Conservation (phyloP, 2,113 vertebrate genomes). For the Trichechus manatus region DNA sequence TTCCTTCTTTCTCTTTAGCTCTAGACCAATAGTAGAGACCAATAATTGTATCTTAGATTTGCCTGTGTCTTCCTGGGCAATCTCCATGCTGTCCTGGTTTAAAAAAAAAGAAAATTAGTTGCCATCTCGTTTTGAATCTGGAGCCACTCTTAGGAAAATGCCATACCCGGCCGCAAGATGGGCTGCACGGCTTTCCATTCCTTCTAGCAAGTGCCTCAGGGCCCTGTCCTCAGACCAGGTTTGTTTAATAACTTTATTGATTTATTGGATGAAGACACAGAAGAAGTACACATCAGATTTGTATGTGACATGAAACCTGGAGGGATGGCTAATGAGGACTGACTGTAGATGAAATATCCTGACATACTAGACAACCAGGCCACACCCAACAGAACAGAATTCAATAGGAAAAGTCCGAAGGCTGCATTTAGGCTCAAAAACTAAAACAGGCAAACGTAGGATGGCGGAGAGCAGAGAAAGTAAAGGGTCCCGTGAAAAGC, state of each 20-base stretch:
- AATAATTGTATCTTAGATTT: no score
- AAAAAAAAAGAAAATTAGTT: background rate
- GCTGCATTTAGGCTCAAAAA: background rate
- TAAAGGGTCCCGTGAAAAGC: background rate
- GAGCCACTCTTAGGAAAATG: background rate
- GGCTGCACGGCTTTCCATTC: background rate
- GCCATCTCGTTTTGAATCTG: background rate
- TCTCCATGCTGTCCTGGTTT: rapidly evolving
- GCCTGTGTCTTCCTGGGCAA: background rate
- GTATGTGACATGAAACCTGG: background rate
- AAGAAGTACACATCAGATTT: background rate
- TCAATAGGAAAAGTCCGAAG: background rate
- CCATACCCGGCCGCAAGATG: rapidly evolving
- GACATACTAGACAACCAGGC: background rate
- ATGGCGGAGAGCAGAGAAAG: background rate
- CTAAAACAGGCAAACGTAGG: background rate
- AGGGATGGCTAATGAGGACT: background rate
- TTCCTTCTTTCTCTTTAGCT: no score
- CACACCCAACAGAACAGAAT: background rate
- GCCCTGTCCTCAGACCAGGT: no score
- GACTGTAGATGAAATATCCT: background rate
- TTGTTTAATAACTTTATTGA: background rate
- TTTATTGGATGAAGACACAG: background rate
- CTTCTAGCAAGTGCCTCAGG: background rate
- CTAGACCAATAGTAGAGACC: no score